Base-by-base conservation (phyloP, 2,797 vertebrate species). In the Artibeus lituratus region DNA sequence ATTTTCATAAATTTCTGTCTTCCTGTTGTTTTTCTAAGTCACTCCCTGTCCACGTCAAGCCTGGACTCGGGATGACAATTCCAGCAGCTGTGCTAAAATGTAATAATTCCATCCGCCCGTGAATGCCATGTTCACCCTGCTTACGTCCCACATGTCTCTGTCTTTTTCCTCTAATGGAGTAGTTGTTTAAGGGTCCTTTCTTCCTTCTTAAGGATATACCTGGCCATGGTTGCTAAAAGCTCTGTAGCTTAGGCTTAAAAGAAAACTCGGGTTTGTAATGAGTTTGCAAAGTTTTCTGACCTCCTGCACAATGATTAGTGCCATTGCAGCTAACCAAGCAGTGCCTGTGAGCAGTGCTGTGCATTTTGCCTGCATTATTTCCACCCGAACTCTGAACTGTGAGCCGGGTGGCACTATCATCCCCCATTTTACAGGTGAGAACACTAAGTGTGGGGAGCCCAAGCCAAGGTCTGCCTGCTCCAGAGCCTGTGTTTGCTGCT, bases 1-100 rank as follows among this genome's bases (percentile, higher is more conserved):
- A 87, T 96, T 96, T 94, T 96, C 90, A 84, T 83, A 90, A 91
- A 95, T 96, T 93, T 91, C 95, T 96, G 93, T 94, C 89, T 91
- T 94, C 89, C 84, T 84, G 67, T 14, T 97, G 39, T 97, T 96
- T 96, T 94, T 88, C 26, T 65, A 97, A 96, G 91, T 93, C 53
- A 51, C 39, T 95, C 76, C 57, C 55, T 78, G 55, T 95, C 94
- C 95, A 96, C 93, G 67, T 73, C 87, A 96, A 97, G 93, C 86
- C 84, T 96, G 92, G 67, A 90, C 55, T 87, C 90, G 57, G 87
- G 91, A 93, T 80, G 94, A 95, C 87, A 87, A 77, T 88, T 86
- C 62, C 57, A 78, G 51, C 39, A 47, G 37, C 72, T 92, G 49
- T 69, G 81, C 67, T 84, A 15, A 70, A 96, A 89, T 44, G 53